phyloP scores from a whole-genome alignment of 2,113 vertebrate genomes.

The Ramphastos sulfuratus region DNA sequence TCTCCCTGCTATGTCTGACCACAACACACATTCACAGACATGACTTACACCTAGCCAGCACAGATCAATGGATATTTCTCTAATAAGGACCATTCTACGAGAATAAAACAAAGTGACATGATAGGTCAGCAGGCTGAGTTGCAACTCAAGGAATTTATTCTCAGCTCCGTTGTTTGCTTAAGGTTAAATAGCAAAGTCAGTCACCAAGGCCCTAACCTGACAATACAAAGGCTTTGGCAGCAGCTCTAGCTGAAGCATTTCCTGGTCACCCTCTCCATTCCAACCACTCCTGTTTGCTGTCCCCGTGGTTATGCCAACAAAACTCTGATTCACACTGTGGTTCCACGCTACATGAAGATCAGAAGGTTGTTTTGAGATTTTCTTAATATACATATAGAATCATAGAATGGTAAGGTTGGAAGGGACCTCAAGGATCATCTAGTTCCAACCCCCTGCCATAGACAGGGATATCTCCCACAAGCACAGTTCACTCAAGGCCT shows the following conservation, averaged over 20 bases:
- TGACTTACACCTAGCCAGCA: background rate
- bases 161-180: background rate
- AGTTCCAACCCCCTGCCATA: too few species aligned
- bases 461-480: too few species aligned
- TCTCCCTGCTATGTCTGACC: background rate
- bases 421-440: too few species aligned
- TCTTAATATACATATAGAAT: background rate
- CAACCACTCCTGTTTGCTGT: constrained; percentile 29
- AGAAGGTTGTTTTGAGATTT: background rate
- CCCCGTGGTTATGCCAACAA: background rate
- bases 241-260: constrained; percentile 32
- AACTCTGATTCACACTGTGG: background rate
- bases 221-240: constrained; percentile 48
- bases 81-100: background rate
- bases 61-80: fast-evolving
- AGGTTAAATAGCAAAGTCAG: constrained; percentile 40
- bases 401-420: too few species aligned
- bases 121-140: background rate
- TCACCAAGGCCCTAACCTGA: constrained; percentile 12
- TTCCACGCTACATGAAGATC: background rate
- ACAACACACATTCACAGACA: background rate
- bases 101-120: background rate
- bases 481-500: too few species aligned
- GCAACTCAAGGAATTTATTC: background rate
- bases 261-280: constrained; percentile 8